phyloP scores from a whole-genome alignment of 2,797 vertebrate genomes.

The Spheniscus humboldti region DNA sequence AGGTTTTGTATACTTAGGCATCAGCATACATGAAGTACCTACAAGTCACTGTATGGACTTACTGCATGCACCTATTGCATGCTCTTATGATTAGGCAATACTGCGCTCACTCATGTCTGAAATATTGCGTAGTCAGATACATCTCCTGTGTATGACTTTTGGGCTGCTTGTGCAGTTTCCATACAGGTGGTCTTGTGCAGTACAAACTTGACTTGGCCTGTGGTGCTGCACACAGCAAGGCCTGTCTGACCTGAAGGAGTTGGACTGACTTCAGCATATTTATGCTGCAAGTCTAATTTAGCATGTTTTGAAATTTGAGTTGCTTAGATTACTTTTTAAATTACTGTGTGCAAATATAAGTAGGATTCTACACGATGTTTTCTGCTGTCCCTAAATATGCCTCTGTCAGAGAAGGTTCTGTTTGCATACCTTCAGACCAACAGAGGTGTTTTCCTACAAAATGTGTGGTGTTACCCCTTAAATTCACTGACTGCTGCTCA shows the following conservation, averaged over 20 bases:
- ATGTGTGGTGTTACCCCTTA: not conserved
- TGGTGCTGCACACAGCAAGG: not conserved
- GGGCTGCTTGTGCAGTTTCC: not conserved
- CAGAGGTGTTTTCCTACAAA: not conserved
- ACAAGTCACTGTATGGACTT: not conserved
- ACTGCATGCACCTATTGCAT: not conserved
- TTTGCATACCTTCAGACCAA: not conserved
- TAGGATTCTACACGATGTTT: not conserved
- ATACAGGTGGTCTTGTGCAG: not conserved
- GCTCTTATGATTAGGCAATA: not conserved
- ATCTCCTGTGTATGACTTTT: not conserved
- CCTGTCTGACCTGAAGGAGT: not conserved
- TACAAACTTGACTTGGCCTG: not conserved
- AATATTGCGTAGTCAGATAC: not conserved
- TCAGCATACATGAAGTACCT: not conserved
- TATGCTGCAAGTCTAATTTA: not conserved
- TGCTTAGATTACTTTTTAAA: not conserved
- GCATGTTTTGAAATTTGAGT: not conserved
- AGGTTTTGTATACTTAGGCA: not conserved
- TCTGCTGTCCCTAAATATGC: not conserved
- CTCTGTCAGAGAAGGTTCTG: not conserved
- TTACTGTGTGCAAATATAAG: not conserved
- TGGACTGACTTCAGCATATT: rapidly evolving
- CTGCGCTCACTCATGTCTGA: not conserved
- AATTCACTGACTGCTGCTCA: not conserved